A percentile compares a stretch with the other conserved stretches of the same genome.
These are phyloP conservation scores for Melopsittacus undulatus DNA, from an alignment of 2,797 vertebrate species.

Conservation along the genomic window DNA sequence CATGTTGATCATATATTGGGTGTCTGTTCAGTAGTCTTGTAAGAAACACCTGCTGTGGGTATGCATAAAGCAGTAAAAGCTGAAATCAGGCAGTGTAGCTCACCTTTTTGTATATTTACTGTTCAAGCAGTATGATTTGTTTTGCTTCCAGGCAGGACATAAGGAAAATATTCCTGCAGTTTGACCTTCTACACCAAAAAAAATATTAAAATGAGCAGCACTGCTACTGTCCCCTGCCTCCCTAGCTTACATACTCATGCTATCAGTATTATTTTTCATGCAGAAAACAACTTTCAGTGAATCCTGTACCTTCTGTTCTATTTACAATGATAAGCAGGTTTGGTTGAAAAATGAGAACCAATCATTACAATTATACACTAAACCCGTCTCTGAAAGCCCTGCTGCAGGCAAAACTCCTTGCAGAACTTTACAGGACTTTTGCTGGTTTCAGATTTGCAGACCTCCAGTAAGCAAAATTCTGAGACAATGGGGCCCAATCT, in stretches of 20 bases:
- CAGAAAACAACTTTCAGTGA: neutral
- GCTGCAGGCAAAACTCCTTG: neutral
- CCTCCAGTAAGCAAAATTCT: neutral
- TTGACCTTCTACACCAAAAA: neutral
- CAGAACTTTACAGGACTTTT: neutral
- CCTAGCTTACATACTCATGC: neutral
- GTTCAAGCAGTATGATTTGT: neutral
- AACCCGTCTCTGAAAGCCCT: neutral
- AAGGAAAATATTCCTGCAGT: neutral
- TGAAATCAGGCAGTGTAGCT: neutral
- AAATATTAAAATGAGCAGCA: neutral
- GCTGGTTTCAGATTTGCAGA: neutral
- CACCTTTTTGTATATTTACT: neutral
- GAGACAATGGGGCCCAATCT: neutral
- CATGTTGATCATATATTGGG: neutral
- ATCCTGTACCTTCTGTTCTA: neutral
- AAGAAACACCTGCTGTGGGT: neutral
- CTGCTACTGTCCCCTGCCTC: neutral
- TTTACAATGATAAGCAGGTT: neutral
- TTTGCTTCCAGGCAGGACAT: neutral
- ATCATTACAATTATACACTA: neutral
- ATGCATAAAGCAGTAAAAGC: neutral
- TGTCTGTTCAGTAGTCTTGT: neutral
- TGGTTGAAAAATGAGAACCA: neutral
- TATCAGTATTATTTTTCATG: neutral